Evolutionary conservation across 2,113 vertebrate genomes (phyloP).

Genomic region (Larimichthys polyactis): DNA sequence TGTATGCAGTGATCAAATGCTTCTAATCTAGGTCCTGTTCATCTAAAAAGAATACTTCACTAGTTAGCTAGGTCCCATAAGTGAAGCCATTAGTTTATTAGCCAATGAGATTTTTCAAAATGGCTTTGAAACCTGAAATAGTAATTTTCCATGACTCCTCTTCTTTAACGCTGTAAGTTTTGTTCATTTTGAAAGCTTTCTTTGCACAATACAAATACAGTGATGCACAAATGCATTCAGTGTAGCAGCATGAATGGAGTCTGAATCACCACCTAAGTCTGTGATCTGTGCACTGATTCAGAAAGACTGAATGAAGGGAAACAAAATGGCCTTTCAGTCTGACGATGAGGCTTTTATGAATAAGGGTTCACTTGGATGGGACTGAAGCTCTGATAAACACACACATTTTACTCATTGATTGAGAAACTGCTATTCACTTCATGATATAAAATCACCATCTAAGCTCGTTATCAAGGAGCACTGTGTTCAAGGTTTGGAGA

Average conservation of each 20-base stretch:
- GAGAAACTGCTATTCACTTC: background rate
- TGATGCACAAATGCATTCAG: background rate
- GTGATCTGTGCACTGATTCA: slow-evolving; percentile 2
- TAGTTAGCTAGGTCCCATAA: background rate
- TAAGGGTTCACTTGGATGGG: background rate
- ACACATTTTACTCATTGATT: background rate
- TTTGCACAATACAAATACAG: background rate
- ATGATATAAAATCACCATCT: background rate
- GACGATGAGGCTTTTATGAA: background rate
- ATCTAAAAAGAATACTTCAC: background rate
- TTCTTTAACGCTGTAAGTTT: background rate
- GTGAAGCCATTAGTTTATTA: background rate
- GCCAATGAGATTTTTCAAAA: background rate
- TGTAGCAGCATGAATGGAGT: background rate
- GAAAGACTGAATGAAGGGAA: background rate
- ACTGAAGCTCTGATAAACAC: background rate
- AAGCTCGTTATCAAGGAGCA: background rate
- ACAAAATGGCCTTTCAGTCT: background rate
- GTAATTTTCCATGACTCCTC: background rate
- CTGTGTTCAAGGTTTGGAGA: background rate
- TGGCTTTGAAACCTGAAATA: background rate
- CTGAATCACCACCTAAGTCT: background rate
- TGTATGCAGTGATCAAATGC: background rate
- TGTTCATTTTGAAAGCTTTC: background rate
- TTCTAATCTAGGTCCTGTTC: background rate